Evolutionary conservation across 2,888 invertebrate genomes (phyloP), one percentile per base, ranked within the genome.

Genomic region (Drosophila mimetica): DNA sequence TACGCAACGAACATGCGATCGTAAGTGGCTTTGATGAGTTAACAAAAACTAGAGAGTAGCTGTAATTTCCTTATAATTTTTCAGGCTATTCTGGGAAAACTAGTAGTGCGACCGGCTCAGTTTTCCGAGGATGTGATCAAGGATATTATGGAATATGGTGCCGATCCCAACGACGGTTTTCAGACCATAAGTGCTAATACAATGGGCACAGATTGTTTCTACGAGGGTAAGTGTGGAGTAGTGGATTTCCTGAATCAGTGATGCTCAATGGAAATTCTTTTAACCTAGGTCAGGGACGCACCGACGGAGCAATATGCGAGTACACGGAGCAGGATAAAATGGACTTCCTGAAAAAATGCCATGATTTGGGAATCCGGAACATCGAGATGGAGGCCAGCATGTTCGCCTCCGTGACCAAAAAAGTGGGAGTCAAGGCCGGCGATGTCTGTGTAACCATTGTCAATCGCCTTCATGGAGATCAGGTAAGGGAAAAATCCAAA

Each of bases 71-170:
- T 16, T 16, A 3, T 5, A 0, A 25, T 1, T 32, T 46, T 9
- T 1, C 91, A 97, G 97, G 94, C 95, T 42, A 95, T 98, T 73
- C 93, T 98, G 51, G 98, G 98, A 8, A 95, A 97, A 90, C 92
- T 93, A 34, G 93, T 97, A 0, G 94, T 94, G 78, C 93, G 98
- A 47, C 96, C 96, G 0, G 96, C 98, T 0, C 94, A 95, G 81
- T 93, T 99, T 65, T 96, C 98, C 90, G 93, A 93, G 75, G 93
- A 95, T 39, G 91, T 99, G 69, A 94, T 94, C 13, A 54, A 77
- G 5, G 77, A 70, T 5, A 77, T 91, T 30, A 8, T 89, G 5
- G 36, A 53, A 9, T 78, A 75, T 58, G 66, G 92, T 0, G 41
- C 9, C 2, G 76, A 90, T 0, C 89, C 87, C 25, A 84, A 90